Base-by-base conservation (phyloP, 2,113 vertebrate genomes). In the Hemicordylus capensis region DNA sequence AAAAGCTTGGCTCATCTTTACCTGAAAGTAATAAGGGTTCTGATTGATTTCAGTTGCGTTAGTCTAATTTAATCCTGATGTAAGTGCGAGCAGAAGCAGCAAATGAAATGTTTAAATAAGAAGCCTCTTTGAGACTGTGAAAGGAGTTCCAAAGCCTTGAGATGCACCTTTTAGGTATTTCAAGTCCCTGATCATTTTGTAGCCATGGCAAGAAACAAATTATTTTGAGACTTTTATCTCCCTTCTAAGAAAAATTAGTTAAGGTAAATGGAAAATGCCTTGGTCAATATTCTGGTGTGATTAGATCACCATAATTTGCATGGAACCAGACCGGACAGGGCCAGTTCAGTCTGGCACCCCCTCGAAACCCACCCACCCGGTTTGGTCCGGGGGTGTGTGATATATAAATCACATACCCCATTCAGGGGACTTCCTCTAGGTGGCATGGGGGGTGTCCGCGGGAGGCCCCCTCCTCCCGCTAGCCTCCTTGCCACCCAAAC, bases 41-140 rank as follows among this genome's bases (percentile, higher is more conserved):
- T 12, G 61, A 66, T 80, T 80, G 77, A 66, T 80, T 80, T 63
- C 31, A 34, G 12, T 24, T 0, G 31, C 22, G 61, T 34, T 46
- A 20, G 77, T 80, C 44, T 66, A 66, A 80, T 64, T 80, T 80
- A 80, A 66, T 80, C 42, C 28, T 48, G 77, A 66, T 48, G 44
- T 48, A 48, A 80, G 42, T n/a, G 77, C n/a, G n/a, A n/a, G n/a
- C n/a, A 44, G 39, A 42, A 48, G 77, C n/a, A 46, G 31, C 39
- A 66, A 80, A 64, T 80, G 61, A 80, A 80, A 64, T 64, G 77
- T 80, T 64, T 80, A 80, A 80, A 80, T 80, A 80, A 64, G 59
- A n/a, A 66, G 77, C 63, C n/a, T 37, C 44, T 51, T 54, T 34
- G 63, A 67, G 63, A 11, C n/a, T 46, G 54, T 19, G 63, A 37